Conservation (phyloP, 2,888 invertebrate species). For the Ophioninae sp. region DNA sequence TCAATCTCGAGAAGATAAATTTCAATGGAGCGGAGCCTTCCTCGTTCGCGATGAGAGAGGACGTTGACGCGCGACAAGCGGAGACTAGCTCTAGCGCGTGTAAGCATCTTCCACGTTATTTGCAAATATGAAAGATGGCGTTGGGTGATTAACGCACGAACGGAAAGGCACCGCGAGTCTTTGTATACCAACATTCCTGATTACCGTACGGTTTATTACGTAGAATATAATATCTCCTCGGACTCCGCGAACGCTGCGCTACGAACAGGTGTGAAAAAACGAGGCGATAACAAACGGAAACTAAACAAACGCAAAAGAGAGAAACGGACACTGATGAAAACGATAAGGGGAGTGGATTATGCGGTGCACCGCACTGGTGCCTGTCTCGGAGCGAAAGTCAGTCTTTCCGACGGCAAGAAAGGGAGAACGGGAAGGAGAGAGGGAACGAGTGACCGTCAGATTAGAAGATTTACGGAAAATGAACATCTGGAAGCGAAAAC, state of each 20-base stretch:
- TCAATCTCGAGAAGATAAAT: not conserved
- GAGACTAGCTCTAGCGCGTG: not conserved
- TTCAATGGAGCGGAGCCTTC: constrained; percentile 4
- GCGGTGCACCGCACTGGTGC: constrained; percentile 20
- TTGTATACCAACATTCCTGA: constrained; percentile 66
- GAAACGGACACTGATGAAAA: constrained; percentile 11
- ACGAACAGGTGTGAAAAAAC: constrained; percentile 26
- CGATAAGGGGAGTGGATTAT: constrained; percentile 43
- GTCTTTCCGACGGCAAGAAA: constrained; percentile 33
- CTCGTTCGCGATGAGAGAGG: not conserved
- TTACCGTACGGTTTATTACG: constrained; percentile 73
- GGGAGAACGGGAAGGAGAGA: constrained; percentile 1
- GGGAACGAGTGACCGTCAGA: not conserved
- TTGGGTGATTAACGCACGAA: constrained; percentile 66
- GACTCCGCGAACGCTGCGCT: constrained; percentile 51
- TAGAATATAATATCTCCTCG: constrained; percentile 69
- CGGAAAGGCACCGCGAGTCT: constrained; percentile 65
- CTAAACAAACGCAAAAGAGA: constrained; percentile 33
- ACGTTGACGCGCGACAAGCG: not conserved
- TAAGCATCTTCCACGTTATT: constrained; percentile 27
- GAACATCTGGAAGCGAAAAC: not conserved
- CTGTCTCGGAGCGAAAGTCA: constrained; percentile 23
- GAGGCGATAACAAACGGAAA: constrained; percentile 22
- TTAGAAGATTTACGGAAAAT: not conserved
- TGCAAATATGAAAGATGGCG: constrained; percentile 45